Evolutionary conservation across 2,797 vertebrate genomes (phyloP), one percentile per base, ranked within the genome.

Genomic region (Labroides dimidiatus): DNA sequence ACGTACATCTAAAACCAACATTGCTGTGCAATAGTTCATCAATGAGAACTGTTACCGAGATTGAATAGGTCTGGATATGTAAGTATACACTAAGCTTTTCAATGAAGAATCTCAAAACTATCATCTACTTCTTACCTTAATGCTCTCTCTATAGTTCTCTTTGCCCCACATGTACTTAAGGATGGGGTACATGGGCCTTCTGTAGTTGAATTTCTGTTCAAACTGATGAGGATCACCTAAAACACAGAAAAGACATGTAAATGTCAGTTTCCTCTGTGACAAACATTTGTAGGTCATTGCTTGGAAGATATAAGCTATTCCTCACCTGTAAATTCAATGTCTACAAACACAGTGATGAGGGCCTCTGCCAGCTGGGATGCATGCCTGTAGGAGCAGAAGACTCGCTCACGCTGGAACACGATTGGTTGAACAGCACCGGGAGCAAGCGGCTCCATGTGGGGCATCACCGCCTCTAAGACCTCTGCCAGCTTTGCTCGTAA

Each of bases 181-280:
- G 84, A 99, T 99, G 44, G 98, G 97, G 81, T 99, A 99, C 98
- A 99, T 99, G 51, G 98, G 98, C 15, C 98, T 94, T 51, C 98
- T 96, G 81, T 99, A 99, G 93, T 99, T 99, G 88, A 99, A 99
- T 90, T 99, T 99, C 90, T 99, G 98, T 78, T 99, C 98, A 88
- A 99, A 99, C 80, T 99, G 98, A 93, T 99, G 98, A 4, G 98
- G 98, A 89, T 99, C 98, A 72, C 98, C 98, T 99, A 67, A 51
- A 67, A 47, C 15, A 57, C 30, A 69, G 10, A 50, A 51, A 48
- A 48, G 20, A n/a, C 2, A 8, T 20, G 19, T 19, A 11, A 9
- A n/a, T 12, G 1, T 1, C 10, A 11, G 12, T 47, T 47, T 0
- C 11, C 16, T 1, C 11, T n/a, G 13, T 10, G 54, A 20, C 17